Evolutionary conservation across 2,797 vertebrate species (phyloP).

Genomic region (Telmatherina bonti): DNA sequence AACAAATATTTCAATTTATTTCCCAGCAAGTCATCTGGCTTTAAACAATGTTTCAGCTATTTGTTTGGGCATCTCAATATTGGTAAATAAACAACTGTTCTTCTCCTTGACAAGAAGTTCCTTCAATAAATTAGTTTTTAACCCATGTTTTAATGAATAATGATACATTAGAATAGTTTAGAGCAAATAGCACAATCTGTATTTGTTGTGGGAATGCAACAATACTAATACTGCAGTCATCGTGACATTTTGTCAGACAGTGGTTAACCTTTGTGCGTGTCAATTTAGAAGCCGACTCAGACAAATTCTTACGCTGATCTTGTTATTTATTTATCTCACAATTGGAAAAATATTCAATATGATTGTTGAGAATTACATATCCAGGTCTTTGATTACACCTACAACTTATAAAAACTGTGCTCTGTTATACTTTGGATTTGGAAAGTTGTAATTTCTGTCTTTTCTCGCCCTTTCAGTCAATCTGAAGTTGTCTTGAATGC

Average conservation of each 20-base stretch:
- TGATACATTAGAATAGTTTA: no score
- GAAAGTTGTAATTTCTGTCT: no score
- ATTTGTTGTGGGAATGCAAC: no score
- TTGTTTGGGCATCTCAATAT: no score
- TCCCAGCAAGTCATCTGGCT: no score
- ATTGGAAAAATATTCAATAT: no score
- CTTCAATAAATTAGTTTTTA: not conserved
- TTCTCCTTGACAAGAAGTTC: not conserved
- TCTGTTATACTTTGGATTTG: not conserved
- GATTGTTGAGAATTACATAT: not conserved
- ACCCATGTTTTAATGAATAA: not conserved
- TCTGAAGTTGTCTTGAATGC: not conserved
- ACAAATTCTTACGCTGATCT: not conserved
- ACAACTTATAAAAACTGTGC: no score
- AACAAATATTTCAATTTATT: no score
- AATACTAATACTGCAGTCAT: not conserved
- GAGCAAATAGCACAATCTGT: no score
- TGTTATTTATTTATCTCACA: not conserved
- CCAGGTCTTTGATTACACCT: not conserved
- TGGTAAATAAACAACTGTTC: no score
- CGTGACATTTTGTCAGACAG: not conserved
- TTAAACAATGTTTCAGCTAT: no score
- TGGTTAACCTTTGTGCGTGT: not conserved
- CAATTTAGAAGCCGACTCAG: not conserved
- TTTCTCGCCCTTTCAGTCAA: not conserved